Base-by-base conservation (phyloP, 2,888 invertebrate genomes). In the Ptychoptera albimana region DNA sequence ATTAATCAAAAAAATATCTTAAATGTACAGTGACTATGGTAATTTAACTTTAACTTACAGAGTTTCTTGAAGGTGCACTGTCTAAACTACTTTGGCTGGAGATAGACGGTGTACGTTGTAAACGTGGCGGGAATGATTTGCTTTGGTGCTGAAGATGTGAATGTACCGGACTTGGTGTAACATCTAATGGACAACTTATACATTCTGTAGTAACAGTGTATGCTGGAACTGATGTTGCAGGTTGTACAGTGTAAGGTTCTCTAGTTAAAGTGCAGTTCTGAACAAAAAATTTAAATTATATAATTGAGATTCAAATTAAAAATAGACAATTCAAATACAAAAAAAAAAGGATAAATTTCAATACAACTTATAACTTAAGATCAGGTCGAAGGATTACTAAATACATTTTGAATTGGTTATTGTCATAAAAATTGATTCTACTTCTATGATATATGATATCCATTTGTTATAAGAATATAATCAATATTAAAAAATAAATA, bases 1-100 rank as follows among this genome's bases (percentile, higher is more conserved):
- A n/a, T n/a, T n/a, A n/a, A n/a, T n/a, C n/a, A n/a, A n/a, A n/a
- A n/a, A n/a, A n/a, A n/a, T n/a, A n/a, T n/a, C n/a, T n/a, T n/a
- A n/a, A n/a, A n/a, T n/a, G n/a, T n/a, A n/a, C n/a, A n/a, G n/a
- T n/a, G n/a, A 31, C 7, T 8, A 31, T 31, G 31, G 31, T 31
- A n/a, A n/a, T n/a, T n/a, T n/a, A n/a, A n/a, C n/a, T 9, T 12
- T 4, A 34, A 49, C 56, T 52, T 51, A 64, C 64, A 51, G 65
- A 65, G 60, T 72, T 70, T 54, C 77, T 70, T 42, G 77, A 73
- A 49, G 77, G 77, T 51, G 77, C 78, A 57, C 81, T 82, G 57
- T 86, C 86, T 49, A 85, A 68, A 58, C 84, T 85, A 65, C 84
- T 81, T 62, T 86, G 86, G 45, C 85, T 85, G 11, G 83, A 83